Conservation (phyloP, 64 coral and sea anemone genomes). For the Stichodactyla helianthus region DNA sequence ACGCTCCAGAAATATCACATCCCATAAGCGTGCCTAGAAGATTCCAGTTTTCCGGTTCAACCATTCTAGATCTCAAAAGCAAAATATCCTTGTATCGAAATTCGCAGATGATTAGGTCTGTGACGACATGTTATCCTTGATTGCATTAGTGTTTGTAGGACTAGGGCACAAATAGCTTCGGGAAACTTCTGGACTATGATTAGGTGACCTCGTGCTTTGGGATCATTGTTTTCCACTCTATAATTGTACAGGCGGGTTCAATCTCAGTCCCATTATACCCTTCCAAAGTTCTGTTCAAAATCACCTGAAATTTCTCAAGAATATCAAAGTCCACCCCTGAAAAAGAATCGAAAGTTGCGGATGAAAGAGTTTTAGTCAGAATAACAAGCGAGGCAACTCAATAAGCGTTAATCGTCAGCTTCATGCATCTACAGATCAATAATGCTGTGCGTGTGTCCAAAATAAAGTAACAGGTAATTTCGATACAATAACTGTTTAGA, state of each 20-base stretch:
- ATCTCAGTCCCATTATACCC: too few species aligned
- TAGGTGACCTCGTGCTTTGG: neutral
- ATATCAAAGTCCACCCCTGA: too few species aligned
- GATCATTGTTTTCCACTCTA: too few species aligned
- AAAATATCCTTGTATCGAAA: neutral
- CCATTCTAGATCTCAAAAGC: neutral
- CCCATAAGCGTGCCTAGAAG: neutral
- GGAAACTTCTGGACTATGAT: neutral
- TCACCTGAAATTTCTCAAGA: too few species aligned
- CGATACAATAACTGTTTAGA: neutral
- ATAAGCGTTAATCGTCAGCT: neutral
- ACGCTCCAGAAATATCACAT: neutral
- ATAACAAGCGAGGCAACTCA: neutral
- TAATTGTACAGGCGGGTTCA: too few species aligned
- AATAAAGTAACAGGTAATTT: neutral
- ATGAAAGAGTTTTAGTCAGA: too few species aligned
- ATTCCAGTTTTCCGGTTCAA: neutral
- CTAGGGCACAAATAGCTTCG: conserved; percentile 3
- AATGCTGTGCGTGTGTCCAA: too few species aligned
- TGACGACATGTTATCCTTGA: conserved; percentile 3
- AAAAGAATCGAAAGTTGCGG: too few species aligned
- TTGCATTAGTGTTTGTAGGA: neutral
- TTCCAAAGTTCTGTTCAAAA: too few species aligned
- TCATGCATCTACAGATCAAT: neutral
- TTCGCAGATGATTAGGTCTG: neutral